Base-by-base conservation (phyloP, 2,888 invertebrate genomes). In the Drosophila mimica region DNA sequence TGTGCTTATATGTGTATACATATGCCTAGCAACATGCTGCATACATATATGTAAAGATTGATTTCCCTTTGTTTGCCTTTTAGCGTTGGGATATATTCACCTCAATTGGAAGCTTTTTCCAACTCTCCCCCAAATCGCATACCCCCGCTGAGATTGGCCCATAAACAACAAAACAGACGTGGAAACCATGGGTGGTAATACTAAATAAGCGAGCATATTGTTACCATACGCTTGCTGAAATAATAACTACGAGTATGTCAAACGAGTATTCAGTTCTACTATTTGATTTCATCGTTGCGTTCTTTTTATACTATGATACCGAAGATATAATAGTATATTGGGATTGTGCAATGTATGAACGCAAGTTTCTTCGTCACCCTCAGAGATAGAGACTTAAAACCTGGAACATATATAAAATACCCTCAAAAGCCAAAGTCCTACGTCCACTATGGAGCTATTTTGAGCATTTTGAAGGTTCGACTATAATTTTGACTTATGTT, bases 21-120 rank as follows among this genome's bases (percentile, higher is more conserved):
- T 64, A 63, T 63, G 72, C 74, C 65, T 69, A 76, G 49, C 66
- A 66, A 81, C 79, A 77, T 69, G 74, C 33, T 68, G 58, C 70
- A 77, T 66, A 77, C 82, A 74, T 74, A 79, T 70, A 75, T 69
- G 70, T 69, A 74, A 88, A 86, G 90, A 90, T 90, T 90, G 87
- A 87, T 90, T 88, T 86, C 79, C 63, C 66, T 79, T 81, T 88
- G 89, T 86, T 90, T 87, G 87, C 79, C 81, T 82, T 86, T 87
- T 76, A 73, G 74, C 69, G 65, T 65, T 79, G 76, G 43, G 69
- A 66, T 79, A 52, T 76, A 73, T 74, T 81, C 81, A 82, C 86
- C 85, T 89, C 74, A 70, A 76, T 83, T 76, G 60, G 53, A 36
- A 25, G 31, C 25, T 17, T 48, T 20, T 30, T 38, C 11, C 52